Evolutionary conservation across 2,888 invertebrate species (phyloP), one percentile per base, ranked within the genome.

Genomic region (Diplazon laetatorius): DNA sequence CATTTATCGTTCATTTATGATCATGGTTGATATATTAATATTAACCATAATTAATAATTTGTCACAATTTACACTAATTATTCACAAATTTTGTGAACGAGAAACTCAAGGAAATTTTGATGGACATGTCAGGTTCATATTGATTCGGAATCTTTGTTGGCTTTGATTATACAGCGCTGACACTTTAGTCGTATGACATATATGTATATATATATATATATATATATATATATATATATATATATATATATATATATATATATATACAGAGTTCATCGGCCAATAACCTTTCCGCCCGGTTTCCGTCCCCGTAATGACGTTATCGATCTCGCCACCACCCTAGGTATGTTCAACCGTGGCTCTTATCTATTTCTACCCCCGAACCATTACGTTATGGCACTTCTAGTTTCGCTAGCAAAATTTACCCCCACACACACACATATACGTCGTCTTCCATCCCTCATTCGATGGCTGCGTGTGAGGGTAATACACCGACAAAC

Each of bases 261-360:
- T 2, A 30, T 2, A 6, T 20, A 18, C 16, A 18, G 73, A 50
- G 63, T 69, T 65, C 73, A 73, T 35, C 69, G 78, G 44, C 69
- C 78, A 65, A 44, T 73, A 59, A 73, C 78, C 73, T 73, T 73
- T 78, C 57, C 73, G 69, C 65, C 59, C 44, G 63, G 57, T 73
- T 78, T 73, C 78, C 25, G 25, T 70, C 50, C 65, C 69, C 69
- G 39, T 69, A 65, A 78, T 73, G 78, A 73, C 73, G 69, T 78
- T 70, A 78, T 78, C 78, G 78, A 78, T 78, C 65, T 50, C 16
- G 8, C 50, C 50, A 50, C 35, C 60, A 30, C 30, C 52, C 52
- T 0, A 30, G 50, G 69, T 10, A 37, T 12, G 63, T 78, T 69
- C 22, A 50, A 69, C 73, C 69, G 52, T 52, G 69, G 18, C 73